These are phyloP conservation scores for Brenthis hecate DNA, from an alignment of 2,888 invertebrate genomes.

Conservation along the genomic window DNA sequence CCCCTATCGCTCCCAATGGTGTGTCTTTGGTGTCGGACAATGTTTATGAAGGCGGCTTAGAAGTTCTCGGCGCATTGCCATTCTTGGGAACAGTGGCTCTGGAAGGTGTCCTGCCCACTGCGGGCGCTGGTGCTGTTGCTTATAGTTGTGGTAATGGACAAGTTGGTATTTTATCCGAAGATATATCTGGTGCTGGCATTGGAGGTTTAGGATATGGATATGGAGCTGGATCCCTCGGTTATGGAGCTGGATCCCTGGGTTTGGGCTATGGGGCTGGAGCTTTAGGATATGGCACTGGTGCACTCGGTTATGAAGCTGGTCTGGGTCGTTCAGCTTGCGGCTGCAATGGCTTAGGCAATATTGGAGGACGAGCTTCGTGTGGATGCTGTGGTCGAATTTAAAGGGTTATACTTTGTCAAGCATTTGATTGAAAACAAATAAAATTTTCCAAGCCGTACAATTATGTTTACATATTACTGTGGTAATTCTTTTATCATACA, in stretches of 20 bases:
- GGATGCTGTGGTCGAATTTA: neutral
- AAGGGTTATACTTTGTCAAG: neutral
- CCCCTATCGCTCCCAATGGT: conserved; percentile 48
- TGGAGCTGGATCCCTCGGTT: neutral
- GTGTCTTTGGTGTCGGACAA: conserved; percentile 51
- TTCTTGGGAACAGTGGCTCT: no score
- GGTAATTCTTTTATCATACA: no score
- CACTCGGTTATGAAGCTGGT: conserved; percentile 9
- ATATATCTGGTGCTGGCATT: neutral
- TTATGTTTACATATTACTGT: no score
- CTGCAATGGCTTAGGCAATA: neutral
- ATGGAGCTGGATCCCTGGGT: conserved; percentile 4
- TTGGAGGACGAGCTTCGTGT: neutral
- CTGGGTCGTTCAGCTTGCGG: neutral
- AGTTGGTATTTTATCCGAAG: neutral
- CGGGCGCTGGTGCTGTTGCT: conserved; percentile 18
- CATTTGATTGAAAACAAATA: neutral
- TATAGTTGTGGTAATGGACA: neutral
- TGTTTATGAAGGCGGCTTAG: conserved; percentile 44
- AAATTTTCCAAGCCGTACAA: neutral
- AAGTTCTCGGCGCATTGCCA: no score
- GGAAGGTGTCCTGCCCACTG: no score
- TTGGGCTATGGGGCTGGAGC: conserved; percentile 15
- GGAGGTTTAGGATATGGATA: neutral
- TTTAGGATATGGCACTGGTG: neutral